Evolutionary conservation across 2,113 vertebrate genomes (phyloP), one percentile per base, ranked within the genome.

Genomic region (Gymnocephalus cernua): DNA sequence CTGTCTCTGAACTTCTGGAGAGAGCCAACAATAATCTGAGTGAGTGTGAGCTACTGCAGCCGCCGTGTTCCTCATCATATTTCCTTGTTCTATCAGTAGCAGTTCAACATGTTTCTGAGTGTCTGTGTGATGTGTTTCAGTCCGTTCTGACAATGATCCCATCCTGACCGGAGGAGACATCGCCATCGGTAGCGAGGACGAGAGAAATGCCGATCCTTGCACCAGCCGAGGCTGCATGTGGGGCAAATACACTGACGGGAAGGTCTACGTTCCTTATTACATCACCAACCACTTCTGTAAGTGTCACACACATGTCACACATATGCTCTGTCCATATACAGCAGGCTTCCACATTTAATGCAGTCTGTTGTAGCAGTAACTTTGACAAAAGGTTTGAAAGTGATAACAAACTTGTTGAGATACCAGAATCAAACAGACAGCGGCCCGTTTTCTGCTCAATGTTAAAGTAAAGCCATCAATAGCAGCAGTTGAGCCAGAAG

Each of bases 181-280:
- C 3, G 89, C 91, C 10, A 74, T 92, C 0, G 56, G 67, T 64
- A 83, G 38, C 4, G 84, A 66, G 65, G 80, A 27, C 0, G 92
- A 80, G 82, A 90, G n/a, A 48, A 93, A 93, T 4, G 91, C 91
- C 1, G 92, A 94, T 47, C 91, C 92, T 12, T 94, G 91, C 82
- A 93, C 91, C 62, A 71, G 81, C 51, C 38, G 44, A 0, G 57
- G 84, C 57, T 94, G 91, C 85, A 79, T 23, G 65, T 93, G 90
- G 93, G 35, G 45, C 7, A 92, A 91, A 21, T 51, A 1, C 2
- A 71, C 29, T 13, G 89, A 94, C 6, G 90, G 91, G 29, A 88
- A 80, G 4, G 91, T 94, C 51, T 93, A 92, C 48, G 23, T 94
- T 51, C 93, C 93, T n/a, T 93, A 88, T 50, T 71, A 69, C 77